Evolutionary conservation across 2,113 vertebrate species (phyloP).

Genomic region (Numenius arquata): DNA sequence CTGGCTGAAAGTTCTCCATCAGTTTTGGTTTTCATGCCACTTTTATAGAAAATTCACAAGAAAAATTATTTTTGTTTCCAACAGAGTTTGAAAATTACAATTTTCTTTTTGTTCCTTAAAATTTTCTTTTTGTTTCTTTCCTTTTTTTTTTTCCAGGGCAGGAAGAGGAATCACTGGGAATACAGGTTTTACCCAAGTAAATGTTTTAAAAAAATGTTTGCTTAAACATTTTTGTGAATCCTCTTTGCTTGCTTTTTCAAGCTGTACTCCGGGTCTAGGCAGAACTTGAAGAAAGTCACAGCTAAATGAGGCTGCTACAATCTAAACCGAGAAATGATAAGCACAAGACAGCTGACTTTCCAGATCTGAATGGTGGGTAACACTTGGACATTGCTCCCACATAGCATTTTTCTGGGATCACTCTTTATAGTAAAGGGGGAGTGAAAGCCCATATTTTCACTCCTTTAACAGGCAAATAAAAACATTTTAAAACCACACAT

Average conservation of each 20-base stretch:
- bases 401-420: background rate
- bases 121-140: background rate
- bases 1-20: background rate
- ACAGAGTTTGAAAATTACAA: background rate
- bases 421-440: background rate
- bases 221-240: background rate
- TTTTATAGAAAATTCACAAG: background rate
- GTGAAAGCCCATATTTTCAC: background rate
- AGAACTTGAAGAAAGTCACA: background rate
- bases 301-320: background rate
- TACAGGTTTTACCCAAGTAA: background rate
- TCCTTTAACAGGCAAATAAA: background rate
- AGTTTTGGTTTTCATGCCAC: background rate
- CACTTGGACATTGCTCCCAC: background rate
- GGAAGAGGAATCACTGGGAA: background rate
- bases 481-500: background rate
- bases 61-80: background rate
- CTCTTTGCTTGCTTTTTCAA: background rate
- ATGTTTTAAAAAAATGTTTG: background rate
- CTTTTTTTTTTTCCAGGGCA: background rate
- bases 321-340: background rate
- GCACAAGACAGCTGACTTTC: background rate
- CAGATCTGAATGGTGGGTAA: background rate
- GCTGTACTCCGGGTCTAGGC: background rate
- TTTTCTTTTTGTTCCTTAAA: background rate